Evolutionary conservation across 2,888 invertebrate species (phyloP), one percentile per base, ranked within the genome.

Genomic region (Caenorhabditis zanzibari): DNA sequence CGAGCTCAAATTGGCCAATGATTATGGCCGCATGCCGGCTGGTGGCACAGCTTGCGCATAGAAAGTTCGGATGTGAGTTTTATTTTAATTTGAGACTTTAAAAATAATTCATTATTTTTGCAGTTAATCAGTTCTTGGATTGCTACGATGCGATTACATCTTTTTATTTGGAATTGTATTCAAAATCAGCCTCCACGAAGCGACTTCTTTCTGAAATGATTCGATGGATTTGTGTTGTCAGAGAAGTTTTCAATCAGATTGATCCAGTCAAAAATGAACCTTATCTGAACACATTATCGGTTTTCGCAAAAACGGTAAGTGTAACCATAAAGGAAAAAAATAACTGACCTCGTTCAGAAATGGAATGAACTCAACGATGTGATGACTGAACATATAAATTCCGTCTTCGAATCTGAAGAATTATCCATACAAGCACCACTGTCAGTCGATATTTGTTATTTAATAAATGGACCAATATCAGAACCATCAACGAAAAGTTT

Each of bases 351-450:
- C 56, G 56, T 71, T 32, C 38, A 81, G 81, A 81, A 75, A 16
- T 82, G 81, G 81, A 66, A 56, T 16, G 49, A 82, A 16, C 22
- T 82, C 28, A 72, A 59, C 28, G 81, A 82, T n/a, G 14, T 52
- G 16, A 24, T 71, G 0, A 44, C 61, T 41, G 44, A 63, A 6
- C 54, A 63, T 1, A 49, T 77, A 19, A 77, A 77, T 56, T 32
- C 19, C 9, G 14, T 47, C 0, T 77, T 63, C 52, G 28, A 22
- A 4, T 32, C 59, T 1, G 35, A 24, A 7, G 19, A 10, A 6
- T 22, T 54, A 26, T 24, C 26, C 38, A 38, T 10, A 14, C 9
- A 26, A 14, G 2, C 5, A 9, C 14, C 26, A 14, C 9, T 26
- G 26, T 22, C 38, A 6, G 38, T 49, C 19, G 19, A 26, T 26